Conservation (phyloP, 2,797 vertebrate species). For the Periparus ater region DNA sequence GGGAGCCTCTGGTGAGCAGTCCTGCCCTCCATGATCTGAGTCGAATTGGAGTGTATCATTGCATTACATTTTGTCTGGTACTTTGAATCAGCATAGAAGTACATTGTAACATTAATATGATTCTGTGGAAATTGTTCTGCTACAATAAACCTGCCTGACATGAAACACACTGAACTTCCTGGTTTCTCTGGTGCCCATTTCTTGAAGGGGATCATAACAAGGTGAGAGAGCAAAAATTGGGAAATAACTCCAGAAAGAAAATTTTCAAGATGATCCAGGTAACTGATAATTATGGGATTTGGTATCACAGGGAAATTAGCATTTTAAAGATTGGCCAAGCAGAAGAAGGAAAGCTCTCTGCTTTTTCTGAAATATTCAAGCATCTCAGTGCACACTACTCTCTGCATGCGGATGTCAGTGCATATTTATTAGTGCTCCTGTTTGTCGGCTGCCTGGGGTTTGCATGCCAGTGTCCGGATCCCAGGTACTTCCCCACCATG, state of each 20-base stretch:
- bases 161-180: neutral
- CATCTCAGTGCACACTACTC: neutral
- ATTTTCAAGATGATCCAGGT: neutral
- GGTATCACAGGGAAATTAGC: neutral
- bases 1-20: neutral
- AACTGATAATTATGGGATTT: neutral
- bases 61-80: neutral
- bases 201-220: neutral
- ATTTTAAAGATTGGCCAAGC: neutral
- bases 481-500: neutral
- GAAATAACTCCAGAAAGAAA: neutral
- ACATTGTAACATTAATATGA: neutral
- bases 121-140: neutral
- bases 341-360: neutral
- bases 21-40: neutral
- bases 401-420: neutral
- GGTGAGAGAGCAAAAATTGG: neutral
- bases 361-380: neutral
- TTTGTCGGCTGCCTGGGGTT: neutral
- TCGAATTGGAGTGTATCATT: neutral
- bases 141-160: neutral
- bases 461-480: neutral
- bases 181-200: neutral
- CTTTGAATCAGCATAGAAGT: neutral
- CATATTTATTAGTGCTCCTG: neutral